These are phyloP conservation scores for Acanthococcus lagerstroemiae DNA, from an alignment of 2,888 invertebrate genomes.

Conservation along the genomic window DNA sequence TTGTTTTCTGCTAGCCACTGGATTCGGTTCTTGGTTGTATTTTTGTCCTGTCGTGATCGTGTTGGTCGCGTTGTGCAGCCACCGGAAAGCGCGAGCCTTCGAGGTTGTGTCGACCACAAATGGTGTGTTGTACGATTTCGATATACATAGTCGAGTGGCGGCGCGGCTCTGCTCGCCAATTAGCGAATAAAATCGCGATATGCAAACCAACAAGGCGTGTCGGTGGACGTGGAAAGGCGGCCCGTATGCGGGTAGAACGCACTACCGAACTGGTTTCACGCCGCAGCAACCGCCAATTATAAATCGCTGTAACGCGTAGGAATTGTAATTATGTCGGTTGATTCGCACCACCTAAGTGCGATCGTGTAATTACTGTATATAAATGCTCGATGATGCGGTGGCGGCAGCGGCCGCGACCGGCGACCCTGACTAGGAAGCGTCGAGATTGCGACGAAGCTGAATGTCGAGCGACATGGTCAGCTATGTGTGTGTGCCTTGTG, in stretches of 20 bases:
- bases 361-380: background rate
- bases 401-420: no score
- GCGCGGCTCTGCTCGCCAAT: no score
- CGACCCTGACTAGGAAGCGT: no score
- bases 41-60: background rate
- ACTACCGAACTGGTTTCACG: slow-evolving; percentile 19
- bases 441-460: no score
- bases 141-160: no score
- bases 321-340: slow-evolving; percentile 16
- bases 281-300: slow-evolving; percentile 20
- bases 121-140: no score
- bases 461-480: no score
- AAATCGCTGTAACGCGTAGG: slow-evolving; percentile 16
- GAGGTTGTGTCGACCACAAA: no score
- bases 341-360: background rate
- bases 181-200: slow-evolving; percentile 1
- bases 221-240: background rate
- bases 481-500: no score
- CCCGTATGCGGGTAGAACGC: background rate
- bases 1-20: no score
- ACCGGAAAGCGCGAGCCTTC: no score
- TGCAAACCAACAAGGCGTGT: background rate
- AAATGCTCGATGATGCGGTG: background rate
- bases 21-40: no score
- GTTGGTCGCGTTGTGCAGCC: background rate